Base-by-base conservation (phyloP, 2,888 invertebrate species). In the Thereva unica region DNA sequence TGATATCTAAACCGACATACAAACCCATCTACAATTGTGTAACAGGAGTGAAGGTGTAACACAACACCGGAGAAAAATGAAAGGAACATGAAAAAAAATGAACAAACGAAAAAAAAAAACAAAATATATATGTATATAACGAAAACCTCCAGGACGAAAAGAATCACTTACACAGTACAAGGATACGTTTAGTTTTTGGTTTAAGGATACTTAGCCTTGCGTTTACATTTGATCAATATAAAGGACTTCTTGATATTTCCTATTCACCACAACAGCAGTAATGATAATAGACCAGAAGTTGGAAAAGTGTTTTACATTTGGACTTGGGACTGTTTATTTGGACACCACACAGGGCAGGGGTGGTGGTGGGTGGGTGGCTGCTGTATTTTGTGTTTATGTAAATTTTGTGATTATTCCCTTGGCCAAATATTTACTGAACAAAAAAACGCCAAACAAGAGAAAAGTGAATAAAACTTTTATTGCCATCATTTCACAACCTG, bases 361-460 rank as follows among this genome's bases (percentile, higher is more conserved):
- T 23, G 23, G 23, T 1, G 23, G 23, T 23, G 23, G 23, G 1
- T 23, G 23, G 23, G 23, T 23, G 23, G 23, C 23, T 23, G 23
- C 23, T 42, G 12, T 50, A 12, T 23, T 40, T 37, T 9, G 40
- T 38, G 61, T n/a, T 61, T 61, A 61, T 61, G 61, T 23, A 61
- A 61, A 61, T 61, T 61, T 61, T 50, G 50, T 50, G 61, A 61
- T 50, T 61, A 61, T 61, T 61, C 41, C 50, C 37, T 59, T 59
- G 40, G 49, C 47, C 59, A 59, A 59, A 59, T 47, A 59, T 59
- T 59, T n/a, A 34, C 49, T 10, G 47, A 34, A 38, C 35, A 23
- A 23, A 23, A 23, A 23, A 23, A 23, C 23, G 2, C 23, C 23
- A 23, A 23, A 23, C 23, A 23, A 23, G 23, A 23, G 23, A 23